Evolutionary conservation across 2,113 vertebrate genomes (phyloP).

Genomic region (Cyanistes caeruleus): DNA sequence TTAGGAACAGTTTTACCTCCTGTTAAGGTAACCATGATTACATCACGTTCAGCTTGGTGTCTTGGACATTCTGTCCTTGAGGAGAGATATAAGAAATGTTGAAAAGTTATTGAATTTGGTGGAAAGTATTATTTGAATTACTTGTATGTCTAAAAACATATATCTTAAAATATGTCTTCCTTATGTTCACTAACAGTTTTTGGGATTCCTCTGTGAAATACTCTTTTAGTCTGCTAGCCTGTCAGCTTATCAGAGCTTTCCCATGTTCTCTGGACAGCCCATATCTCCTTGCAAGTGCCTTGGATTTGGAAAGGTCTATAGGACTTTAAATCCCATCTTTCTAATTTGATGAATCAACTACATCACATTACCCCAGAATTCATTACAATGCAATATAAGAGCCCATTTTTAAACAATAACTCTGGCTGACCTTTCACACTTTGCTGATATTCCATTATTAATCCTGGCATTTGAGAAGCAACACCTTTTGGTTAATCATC

Average conservation of each 20-base stretch:
- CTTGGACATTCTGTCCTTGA: not conserved
- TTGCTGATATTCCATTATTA: not conserved
- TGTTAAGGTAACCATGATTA: not conserved
- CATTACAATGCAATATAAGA: not conserved
- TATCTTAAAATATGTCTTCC: not conserved
- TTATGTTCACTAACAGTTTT: not conserved
- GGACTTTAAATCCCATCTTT: not conserved
- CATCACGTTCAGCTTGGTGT: not conserved
- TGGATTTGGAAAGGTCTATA: not conserved
- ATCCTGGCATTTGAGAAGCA: not conserved
- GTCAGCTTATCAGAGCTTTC: not conserved
- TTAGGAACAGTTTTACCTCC: not conserved
- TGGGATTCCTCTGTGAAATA: not conserved
- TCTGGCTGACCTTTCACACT: not conserved
- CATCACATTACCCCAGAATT: not conserved
- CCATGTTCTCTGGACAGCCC: fast-evolving
- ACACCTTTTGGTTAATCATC: not conserved
- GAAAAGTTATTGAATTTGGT: not conserved
- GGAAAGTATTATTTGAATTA: not conserved
- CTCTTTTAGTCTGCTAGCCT: not conserved
- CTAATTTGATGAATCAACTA: not conserved
- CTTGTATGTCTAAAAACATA: not conserved
- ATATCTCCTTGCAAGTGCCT: not conserved
- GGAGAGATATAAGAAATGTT: not conserved
- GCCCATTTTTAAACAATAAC: not conserved